Evolutionary conservation across 2,797 vertebrate species (phyloP), one percentile per base, ranked within the genome.

Genomic region (Pangasius krempfi): DNA sequence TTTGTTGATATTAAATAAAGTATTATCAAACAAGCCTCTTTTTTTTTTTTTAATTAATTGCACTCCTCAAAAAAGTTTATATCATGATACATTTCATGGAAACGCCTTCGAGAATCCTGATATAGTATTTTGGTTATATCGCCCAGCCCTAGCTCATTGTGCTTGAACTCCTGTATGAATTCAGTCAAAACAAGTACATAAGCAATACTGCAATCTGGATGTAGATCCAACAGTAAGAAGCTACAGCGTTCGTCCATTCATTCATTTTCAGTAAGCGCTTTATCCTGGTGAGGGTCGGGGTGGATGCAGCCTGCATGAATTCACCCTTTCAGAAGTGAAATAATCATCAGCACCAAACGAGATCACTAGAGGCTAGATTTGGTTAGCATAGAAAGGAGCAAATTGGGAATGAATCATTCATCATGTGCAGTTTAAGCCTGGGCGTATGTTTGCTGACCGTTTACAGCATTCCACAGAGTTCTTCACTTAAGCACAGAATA

Each of bases 321-420:
- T 92, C 91, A 92, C 47, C 82, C 89, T 89, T 93, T 92, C 89
- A 92, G 86, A 88, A 90, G 84, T 86, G 87, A 89, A 88, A 91
- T 93, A 87, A 91, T 87, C 47, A 87, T 89, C 89, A 64, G 89
- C 92, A 84, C 90, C 92, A 92, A 89, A 94, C 91, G 92, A 92
- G 88, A 92, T 90, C 84, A 84, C 90, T 92, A 87, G 92, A 91
- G 88, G 89, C 88, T 86, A 89, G 88, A 91, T 84, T 58, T 60
- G 30, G 9, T 81, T 58, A 37, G 30, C 18, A 25, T 14, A 81
- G 16, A 80, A 56, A 54, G 3, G 5, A 80, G 92, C 82, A 22
- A 83, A 87, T 70, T 78, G 44, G 33, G 66, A 72, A 90, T 91
- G 89, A 89, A 88, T 89, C 83, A 37, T 86, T 79, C 68, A 72